Percentiles rank a stretch among this genome's conserved stretches.
Evolutionary conservation across 2,888 invertebrate genomes (phyloP).

Genomic region (Ophioninae sp.): DNA sequence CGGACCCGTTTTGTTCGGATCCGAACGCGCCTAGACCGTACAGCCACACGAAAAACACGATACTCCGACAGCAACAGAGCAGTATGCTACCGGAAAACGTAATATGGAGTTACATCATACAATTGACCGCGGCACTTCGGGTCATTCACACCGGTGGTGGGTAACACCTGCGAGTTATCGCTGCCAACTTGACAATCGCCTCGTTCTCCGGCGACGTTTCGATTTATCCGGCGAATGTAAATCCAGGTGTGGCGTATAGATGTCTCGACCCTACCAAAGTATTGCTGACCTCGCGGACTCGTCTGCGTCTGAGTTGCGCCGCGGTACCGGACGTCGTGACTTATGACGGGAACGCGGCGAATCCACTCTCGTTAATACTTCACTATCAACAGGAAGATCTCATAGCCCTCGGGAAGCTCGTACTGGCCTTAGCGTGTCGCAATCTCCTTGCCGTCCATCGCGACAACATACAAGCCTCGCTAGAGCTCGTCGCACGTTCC

Average conservation of each 20-base stretch:
- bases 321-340: conserved; percentile 91
- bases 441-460: conserved; percentile 92
- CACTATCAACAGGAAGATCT: conserved; percentile 96
- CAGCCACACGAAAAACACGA: conserved; percentile 91
- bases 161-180: conserved; percentile 20
- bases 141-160: conserved; percentile 90
- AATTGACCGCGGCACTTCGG: conserved; percentile 95
- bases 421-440: conserved; percentile 96
- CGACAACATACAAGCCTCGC: conserved; percentile 93
- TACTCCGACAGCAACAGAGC: conserved; percentile 88
- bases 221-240: conserved; percentile 12
- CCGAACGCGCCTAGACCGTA: conserved; percentile 91
- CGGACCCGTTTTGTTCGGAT: conserved; percentile 92
- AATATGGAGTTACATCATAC: conserved; percentile 97
- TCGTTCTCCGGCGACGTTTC: neutral
- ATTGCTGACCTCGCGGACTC: conserved; percentile 87
- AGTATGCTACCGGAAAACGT: conserved; percentile 93
- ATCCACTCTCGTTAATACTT: conserved; percentile 85
- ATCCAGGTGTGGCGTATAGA: conserved; percentile 87
- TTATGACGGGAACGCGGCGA: conserved; percentile 87
- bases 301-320: conserved; percentile 91
- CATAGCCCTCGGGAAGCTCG: conserved; percentile 93
- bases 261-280: conserved; percentile 96
- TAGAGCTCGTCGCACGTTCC: conserved; percentile 93
- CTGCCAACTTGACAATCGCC: neutral